Conservation (phyloP, 2,797 vertebrate species). For the Pagetopsis macropterus region DNA sequence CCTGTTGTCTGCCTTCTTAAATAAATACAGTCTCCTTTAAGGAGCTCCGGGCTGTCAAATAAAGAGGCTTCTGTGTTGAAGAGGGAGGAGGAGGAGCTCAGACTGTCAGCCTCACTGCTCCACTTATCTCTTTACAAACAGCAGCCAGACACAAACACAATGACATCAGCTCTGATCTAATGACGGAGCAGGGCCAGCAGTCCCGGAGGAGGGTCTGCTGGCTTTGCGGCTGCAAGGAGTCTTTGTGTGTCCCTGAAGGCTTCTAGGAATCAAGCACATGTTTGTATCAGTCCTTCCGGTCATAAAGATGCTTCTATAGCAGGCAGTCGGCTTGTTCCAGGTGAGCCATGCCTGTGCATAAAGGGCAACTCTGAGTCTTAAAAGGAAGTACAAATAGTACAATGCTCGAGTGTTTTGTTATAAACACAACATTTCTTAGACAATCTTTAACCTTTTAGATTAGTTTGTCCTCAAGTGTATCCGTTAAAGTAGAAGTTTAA, state of each 20-base stretch:
- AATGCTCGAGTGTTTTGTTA: too few relatives aligned
- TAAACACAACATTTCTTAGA: too few relatives aligned
- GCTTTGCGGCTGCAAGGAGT: too few relatives aligned
- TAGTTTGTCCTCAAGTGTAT: too few relatives aligned
- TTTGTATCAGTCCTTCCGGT: background rate
- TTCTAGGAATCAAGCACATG: too few relatives aligned
- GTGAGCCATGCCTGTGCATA: too few relatives aligned
- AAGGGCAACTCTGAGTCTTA: too few relatives aligned
- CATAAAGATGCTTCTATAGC: background rate
- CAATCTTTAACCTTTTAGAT: too few relatives aligned
- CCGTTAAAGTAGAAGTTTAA: too few relatives aligned
- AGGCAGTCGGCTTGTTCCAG: too few relatives aligned
- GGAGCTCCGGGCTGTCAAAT: conserved; percentile 32
- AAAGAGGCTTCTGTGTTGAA: conserved; percentile 53
- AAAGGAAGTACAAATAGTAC: too few relatives aligned
- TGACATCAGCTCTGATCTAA: conserved; percentile 29
- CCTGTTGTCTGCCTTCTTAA: conserved; percentile 29
- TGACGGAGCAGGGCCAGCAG: background rate
- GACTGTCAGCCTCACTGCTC: conserved; percentile 39
- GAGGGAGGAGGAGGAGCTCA: conserved; percentile 9
- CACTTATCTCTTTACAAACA: conserved; percentile 55
- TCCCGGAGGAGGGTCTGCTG: conserved; percentile 1
- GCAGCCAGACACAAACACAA: conserved; percentile 13
- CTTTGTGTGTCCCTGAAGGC: background rate
- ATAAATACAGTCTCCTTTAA: conserved; percentile 65